Evolutionary conservation across 2,888 invertebrate genomes (phyloP), one percentile per base, ranked within the genome.

Genomic region (Polylopha cassiicola): DNA sequence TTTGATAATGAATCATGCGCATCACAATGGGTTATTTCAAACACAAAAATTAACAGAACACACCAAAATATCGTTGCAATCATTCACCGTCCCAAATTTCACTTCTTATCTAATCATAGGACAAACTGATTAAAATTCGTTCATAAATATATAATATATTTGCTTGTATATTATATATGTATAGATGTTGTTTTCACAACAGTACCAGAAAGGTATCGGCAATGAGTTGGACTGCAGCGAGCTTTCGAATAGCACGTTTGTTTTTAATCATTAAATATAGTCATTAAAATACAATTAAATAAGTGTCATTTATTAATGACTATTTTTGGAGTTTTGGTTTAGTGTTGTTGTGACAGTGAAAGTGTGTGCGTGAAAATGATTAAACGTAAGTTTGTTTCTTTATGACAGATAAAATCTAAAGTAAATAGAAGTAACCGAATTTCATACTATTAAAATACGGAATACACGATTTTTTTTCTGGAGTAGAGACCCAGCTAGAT

Each of bases 301-400:
- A 15, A 15, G 13, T 34, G 17, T n/a, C n/a, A 24, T 16, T 16
- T 10, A 23, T 24, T 10, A 17, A 29, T 29, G 8, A 21, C 17
- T 21, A 24, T 34, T 14, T 18, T 11, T 34, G 17, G 2, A 3
- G 13, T 8, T n/a, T 7, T 18, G 8, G 17, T 24, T 16, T 16
- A 23, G 8, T 9, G n/a, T 16, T 26, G 26, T 34, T 4, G 18
- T 26, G 33, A 24, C 26, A n/a, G 5, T 3, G 7, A 16, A 3
- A 8, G 9, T 8, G 9, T 3, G 16, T 4, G 14, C 6, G 5
- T 4, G n/a, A 59, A 47, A 46, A 69, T 69, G 68, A 62, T 69
- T 24, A 65, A 66, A 55, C 37, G 68, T 69, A 44, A 62, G 65
- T 62, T 27, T 10, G 21, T 42, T 16, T n/a, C 14, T 23, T 23